These are phyloP conservation scores for Eutrigla gurnardus DNA, from an alignment of 2,797 vertebrate species.

Conservation along the genomic window DNA sequence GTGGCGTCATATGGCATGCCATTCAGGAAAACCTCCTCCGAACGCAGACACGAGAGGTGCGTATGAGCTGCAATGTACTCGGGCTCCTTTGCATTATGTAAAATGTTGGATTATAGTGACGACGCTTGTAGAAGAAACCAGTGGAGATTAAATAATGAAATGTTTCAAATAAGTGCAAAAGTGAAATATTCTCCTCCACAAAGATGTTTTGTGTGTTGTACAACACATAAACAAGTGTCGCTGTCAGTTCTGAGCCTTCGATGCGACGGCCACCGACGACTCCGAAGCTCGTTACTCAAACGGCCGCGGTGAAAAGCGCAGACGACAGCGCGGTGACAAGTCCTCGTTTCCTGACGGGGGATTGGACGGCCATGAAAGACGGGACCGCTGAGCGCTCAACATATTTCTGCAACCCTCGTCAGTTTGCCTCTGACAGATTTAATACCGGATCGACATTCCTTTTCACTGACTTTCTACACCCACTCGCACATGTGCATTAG, in stretches of 20 bases:
- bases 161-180: neutral
- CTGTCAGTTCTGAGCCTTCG: constrained; percentile 48
- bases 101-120: constrained; percentile 43
- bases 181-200: neutral
- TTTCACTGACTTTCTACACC: constrained; percentile 68
- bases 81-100: constrained; percentile 29
- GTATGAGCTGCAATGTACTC: constrained; percentile 69
- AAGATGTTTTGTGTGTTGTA: neutral
- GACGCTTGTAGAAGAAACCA: constrained; percentile 36
- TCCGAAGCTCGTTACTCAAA: constrained; percentile 40
- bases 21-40: constrained; percentile 66
- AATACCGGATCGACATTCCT: constrained; percentile 70
- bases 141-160: constrained; percentile 28
- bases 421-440: constrained; percentile 61
- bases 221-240: constrained; percentile 12
- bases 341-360: constrained; percentile 53
- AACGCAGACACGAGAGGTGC: constrained; percentile 56
- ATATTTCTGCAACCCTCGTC: constrained; percentile 52
- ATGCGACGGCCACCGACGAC: constrained; percentile 21
- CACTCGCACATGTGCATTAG: constrained; percentile 58
- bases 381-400: constrained; percentile 23
- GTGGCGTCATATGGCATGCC: constrained; percentile 76
- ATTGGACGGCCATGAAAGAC: constrained; percentile 56
- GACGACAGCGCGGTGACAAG: constrained; percentile 50
- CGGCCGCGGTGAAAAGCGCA: constrained; percentile 12